Evolutionary conservation across 2,797 vertebrate species (phyloP), one percentile per base, ranked within the genome.

Genomic region (Crenuchus spilurus): DNA sequence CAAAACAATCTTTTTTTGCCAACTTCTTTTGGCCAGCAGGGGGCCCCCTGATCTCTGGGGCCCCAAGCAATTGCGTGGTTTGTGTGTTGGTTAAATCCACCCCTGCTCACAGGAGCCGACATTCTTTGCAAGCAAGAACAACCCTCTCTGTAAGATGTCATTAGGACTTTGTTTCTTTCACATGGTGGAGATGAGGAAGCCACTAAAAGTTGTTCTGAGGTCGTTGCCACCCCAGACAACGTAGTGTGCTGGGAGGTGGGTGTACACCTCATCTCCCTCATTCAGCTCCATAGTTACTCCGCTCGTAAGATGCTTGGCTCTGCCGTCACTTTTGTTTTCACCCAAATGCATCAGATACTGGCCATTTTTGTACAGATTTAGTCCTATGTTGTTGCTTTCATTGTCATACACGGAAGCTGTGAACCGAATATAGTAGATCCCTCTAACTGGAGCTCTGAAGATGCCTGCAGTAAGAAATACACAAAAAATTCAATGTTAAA

Each of bases 191-290:
- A 73, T 1, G 0, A 64, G 39, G 49, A 73, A 64, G 61, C 61
- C 49, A 26, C 48, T 73, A 11, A 73, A 64, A 26, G 46, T 55
- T n/a, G 63, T 65, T 6, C 60, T 35, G 7, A 42, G 31, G 13
- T 31, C 0, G 2, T 1, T 4, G 14, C 65, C 49, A 1, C 55
- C 70, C n/a, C 42, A 64, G 16, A 73, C 35, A 35, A 39, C 37
- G 4, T 57, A 57, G 16, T 57, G 33, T 10, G 16, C 10, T 16
- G 54, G 54, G 30, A 57, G 54, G n/a, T 7, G 16, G 16, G 30
- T 57, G 30, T 18, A 20, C 16, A 57, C 30, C 31, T n/a, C 8
- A 20, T 57, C 54, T 20, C 54, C 54, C 16, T 2, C 30, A 28
- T 8, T 8, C 54, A 57, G 30, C 30, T 33, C 30, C 30, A 57